These are phyloP conservation scores for Poeciliopsis turneri DNA, from an alignment of 2,797 vertebrate species.

Conservation along the genomic window DNA sequence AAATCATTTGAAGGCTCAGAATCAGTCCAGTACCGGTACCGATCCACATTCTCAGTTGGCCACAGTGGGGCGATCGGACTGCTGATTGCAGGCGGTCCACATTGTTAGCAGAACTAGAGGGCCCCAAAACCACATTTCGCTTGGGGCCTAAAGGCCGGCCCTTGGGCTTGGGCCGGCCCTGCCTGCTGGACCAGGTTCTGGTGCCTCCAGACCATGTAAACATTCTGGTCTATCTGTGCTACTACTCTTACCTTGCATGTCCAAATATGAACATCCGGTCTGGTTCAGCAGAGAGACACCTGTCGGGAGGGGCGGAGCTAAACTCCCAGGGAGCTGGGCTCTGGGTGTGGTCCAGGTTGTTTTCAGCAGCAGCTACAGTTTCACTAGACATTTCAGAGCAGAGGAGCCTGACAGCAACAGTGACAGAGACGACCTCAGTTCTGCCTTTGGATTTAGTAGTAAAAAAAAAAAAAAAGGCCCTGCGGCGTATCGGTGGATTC, in stretches of 20 bases:
- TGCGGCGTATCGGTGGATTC: not conserved
- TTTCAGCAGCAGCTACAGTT: conserved; percentile 41
- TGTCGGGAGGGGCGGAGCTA: conserved; percentile 35
- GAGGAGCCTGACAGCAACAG: conserved; percentile 12
- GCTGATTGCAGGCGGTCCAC: no score
- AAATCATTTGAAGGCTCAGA: no score
- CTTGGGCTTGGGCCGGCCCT: no score
- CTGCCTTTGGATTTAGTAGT: not conserved
- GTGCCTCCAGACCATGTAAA: not conserved
- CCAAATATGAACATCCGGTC: not conserved
- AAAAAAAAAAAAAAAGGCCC: no score
- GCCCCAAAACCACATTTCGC: no score
- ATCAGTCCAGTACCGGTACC: no score
- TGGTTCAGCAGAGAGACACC: conserved; percentile 17
- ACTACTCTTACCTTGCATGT: not conserved
- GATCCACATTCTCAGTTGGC: no score
- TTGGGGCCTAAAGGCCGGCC: no score
- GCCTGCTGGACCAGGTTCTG: no score
- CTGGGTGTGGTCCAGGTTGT: conserved; percentile 47
- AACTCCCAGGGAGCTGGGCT: not conserved
- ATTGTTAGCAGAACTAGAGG: no score
- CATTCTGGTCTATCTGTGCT: not conserved
- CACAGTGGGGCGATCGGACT: no score
- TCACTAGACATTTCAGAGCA: conserved; percentile 23
- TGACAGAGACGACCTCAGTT: conserved; percentile 24